These are phyloP conservation scores for Pollenia griseotomentosa DNA, from an alignment of 2,888 invertebrate species.

Conservation along the genomic window DNA sequence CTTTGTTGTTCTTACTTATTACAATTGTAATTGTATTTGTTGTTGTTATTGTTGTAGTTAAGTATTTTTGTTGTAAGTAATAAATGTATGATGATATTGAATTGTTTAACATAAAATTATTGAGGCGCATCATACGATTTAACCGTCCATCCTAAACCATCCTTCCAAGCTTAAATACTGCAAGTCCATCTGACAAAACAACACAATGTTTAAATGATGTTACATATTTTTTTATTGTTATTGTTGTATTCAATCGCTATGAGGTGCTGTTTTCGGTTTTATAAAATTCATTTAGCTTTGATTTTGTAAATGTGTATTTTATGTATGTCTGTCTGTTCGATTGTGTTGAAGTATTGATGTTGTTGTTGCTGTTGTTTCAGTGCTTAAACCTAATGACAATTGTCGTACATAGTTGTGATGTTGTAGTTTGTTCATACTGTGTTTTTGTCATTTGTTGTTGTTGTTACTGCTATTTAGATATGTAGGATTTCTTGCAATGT, in stretches of 20 bases:
- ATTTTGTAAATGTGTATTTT: slow-evolving; percentile 53
- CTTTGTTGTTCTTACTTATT: slow-evolving; percentile 68
- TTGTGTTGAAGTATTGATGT: slow-evolving; percentile 13
- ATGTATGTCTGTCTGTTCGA: background rate
- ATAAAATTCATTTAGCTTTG: slow-evolving; percentile 68
- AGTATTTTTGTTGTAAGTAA: slow-evolving; percentile 71
- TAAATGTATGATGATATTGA: slow-evolving; percentile 76
- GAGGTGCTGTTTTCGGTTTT: slow-evolving; percentile 72
- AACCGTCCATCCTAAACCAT: slow-evolving; percentile 31
- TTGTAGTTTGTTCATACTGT: slow-evolving; percentile 45
- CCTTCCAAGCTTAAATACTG: slow-evolving; percentile 12
- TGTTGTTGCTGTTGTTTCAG: slow-evolving; percentile 5
- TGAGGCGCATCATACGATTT: slow-evolving; percentile 76
- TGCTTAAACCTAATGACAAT: slow-evolving; percentile 69
- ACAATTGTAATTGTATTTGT: slow-evolving; percentile 58
- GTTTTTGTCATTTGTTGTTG: slow-evolving; percentile 49
- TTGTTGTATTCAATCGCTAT: slow-evolving; percentile 51
- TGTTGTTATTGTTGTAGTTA: slow-evolving; percentile 70
- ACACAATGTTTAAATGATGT: slow-evolving; percentile 50
- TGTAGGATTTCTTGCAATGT: slow-evolving; percentile 68
- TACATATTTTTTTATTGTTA: slow-evolving; percentile 28
- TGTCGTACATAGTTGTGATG: slow-evolving; percentile 59
- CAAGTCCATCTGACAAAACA: slow-evolving; percentile 17
- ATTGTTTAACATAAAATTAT: slow-evolving; percentile 84
- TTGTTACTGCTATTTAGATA: slow-evolving; percentile 54